Evolutionary conservation across 2,113 vertebrate genomes (phyloP).

Genomic region (Calidris pugnax): DNA sequence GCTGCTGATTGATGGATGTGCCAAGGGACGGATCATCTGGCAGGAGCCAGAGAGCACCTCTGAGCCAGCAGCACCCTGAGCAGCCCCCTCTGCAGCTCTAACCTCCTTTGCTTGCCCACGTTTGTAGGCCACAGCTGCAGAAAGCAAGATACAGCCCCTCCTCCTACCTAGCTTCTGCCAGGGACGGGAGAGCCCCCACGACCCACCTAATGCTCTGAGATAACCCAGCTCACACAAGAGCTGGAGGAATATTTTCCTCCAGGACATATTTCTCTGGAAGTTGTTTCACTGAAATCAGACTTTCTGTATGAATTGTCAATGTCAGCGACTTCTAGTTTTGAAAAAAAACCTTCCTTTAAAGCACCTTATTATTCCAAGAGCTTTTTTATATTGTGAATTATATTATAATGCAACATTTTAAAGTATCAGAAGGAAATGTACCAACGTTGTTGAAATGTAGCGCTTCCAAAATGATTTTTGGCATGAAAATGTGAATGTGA

Average conservation of each 20-base stretch:
- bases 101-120: not conserved
- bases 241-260: not conserved
- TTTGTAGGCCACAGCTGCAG: too few relatives aligned
- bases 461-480: not conserved
- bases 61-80: not conserved
- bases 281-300: not conserved
- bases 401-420: not conserved
- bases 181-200: fast-evolving
- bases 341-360: not conserved
- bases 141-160: not conserved
- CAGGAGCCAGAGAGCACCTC: not conserved
- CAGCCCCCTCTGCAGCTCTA: fast-evolving
- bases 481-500: not conserved
- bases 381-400: not conserved
- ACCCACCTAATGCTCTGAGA: not conserved
- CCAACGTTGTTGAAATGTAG: not conserved
- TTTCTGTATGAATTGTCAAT: not conserved
- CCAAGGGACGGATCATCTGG: too few relatives aligned
- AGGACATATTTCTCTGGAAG: not conserved
- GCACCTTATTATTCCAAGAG: not conserved
- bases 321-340: not conserved
- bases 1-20: not conserved
- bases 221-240: not conserved
- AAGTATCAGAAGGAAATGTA: not conserved
- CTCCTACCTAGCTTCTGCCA: not conserved